Conservation (phyloP, 1,140 invertebrate genomes). For the Grapholita molesta region DNA sequence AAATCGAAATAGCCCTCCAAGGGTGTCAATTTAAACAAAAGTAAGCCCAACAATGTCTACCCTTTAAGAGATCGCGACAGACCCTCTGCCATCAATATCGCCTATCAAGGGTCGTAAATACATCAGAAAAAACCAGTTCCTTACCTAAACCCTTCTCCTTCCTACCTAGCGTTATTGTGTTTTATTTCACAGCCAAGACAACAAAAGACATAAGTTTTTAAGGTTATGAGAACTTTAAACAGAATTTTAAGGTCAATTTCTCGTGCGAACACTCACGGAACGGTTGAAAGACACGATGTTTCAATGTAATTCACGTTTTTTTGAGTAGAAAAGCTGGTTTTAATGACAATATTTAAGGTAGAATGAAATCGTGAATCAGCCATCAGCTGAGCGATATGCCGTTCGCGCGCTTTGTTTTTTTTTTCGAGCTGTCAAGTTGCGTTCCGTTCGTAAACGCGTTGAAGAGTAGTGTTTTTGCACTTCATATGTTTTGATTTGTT, state of each 20-base stretch:
- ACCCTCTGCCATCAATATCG: constrained; percentile 14
- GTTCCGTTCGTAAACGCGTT: constrained; percentile 18
- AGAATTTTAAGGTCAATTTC: constrained; percentile 9
- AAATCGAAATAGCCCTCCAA: neutral
- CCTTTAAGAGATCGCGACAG: constrained; percentile 15
- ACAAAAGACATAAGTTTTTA: constrained; percentile 12
- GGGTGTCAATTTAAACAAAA: neutral
- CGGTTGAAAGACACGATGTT: neutral
- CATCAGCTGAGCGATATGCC: neutral
- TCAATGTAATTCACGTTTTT: neutral
- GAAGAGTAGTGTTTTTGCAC: neutral
- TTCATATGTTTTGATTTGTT: neutral
- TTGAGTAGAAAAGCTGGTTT: neutral
- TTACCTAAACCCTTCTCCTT: constrained; percentile 29
- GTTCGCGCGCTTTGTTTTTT: constrained; percentile 26
- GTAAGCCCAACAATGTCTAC: constrained; percentile 19
- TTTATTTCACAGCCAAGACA: constrained; percentile 17
- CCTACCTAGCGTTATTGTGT: constrained; percentile 19
- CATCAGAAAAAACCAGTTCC: constrained; percentile 36
- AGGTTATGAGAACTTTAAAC: constrained; percentile 22
- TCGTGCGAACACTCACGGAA: neutral
- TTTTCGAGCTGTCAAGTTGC: constrained; percentile 9
- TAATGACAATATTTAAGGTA: constrained; percentile 15
- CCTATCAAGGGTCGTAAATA: constrained; percentile 37
- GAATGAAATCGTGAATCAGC: constrained; percentile 19